Base-by-base conservation (phyloP, 2,797 vertebrate species). In the Premnoplex brunnescens region DNA sequence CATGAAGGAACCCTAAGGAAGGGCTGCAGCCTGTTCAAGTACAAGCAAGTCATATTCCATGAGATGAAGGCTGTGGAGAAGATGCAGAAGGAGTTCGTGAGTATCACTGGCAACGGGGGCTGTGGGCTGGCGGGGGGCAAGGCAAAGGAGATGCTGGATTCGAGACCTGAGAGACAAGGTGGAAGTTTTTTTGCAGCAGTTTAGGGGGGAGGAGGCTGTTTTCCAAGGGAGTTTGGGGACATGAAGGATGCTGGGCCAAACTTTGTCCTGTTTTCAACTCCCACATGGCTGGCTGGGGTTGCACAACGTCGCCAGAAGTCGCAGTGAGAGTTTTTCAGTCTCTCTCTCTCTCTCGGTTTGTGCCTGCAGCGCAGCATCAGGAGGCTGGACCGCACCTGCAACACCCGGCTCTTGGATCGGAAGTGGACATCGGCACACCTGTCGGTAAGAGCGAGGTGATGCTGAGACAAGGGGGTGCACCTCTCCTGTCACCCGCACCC, bases 1-100 rank as follows among this genome's bases (percentile, higher is more conserved):
- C n/a, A 6, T 0, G 7, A 9, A 1, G 52, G 30, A 54, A 0
- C 24, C 36, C 44, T 1, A 28, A 60, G 32, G 30, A 89, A 69
- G 37, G 63, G 27, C 46, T 97, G 95, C 78, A 67, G 85, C 46
- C 76, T 96, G 17, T 89, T 74, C 89, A 91, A 85, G 62, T 97
- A 97, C 79, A 59, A 4, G 46, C 68, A 18, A 24, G 60, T 80
- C 0, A 43, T 2, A 8, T 62, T 30, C 1, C 34, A 36, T 0
- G 75, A 94, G 82, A 19, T 34, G 81, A 6, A 62, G 19, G 92
- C 89, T 7, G 21, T 78, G 44, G 9, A 14, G 27, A 51, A 43
- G 18, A 91, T 96, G 84, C 89, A 32, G 64, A 7, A 71, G 6
- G 27, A 62, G 16, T 93, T 95, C 81, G 96, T 97, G 69, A 97